Conservation (phyloP, 1,140 invertebrate genomes). For the Drosophila guanche region DNA sequence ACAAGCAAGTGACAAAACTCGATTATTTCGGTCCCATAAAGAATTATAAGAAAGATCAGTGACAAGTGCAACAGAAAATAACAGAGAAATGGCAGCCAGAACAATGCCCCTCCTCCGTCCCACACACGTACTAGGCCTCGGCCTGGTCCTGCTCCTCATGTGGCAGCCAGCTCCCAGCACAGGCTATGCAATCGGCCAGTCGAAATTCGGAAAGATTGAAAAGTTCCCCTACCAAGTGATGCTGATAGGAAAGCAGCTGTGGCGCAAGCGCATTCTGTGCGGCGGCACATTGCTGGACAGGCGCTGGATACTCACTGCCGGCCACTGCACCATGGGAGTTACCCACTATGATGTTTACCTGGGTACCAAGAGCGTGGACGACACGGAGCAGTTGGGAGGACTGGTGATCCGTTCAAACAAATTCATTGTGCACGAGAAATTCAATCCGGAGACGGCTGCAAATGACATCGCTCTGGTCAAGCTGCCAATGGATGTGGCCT, state of each 20-base stretch:
- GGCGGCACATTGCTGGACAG: conserved; percentile 90
- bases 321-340: conserved; percentile 89
- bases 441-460: conserved; percentile 70
- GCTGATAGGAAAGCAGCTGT: conserved; percentile 81
- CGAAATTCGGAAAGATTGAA: conserved; percentile 76
- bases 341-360: conserved; percentile 78
- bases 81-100: conserved; percentile 39
- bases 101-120: conserved; percentile 19
- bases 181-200: conserved; percentile 72
- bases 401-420: conserved; percentile 72
- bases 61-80: conserved; percentile 39
- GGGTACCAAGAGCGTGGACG: conserved; percentile 76
- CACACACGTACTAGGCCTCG: conserved; percentile 25
- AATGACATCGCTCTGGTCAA: conserved; percentile 81
- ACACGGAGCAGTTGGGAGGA: conserved; percentile 61
- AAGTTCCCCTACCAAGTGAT: conserved; percentile 83
- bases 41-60: conserved; percentile 36
- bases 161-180: conserved; percentile 19
- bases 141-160: conserved; percentile 39
- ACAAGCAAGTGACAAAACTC: conserved; percentile 15
- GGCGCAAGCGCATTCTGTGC: conserved; percentile 85
- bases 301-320: conserved; percentile 89
- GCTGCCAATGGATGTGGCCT: conserved; percentile 62
- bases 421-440: conserved; percentile 75
- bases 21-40: conserved; percentile 34